phyloP scores from a whole-genome alignment of 2,797 vertebrate species.

The Sebastes hubbsi region DNA sequence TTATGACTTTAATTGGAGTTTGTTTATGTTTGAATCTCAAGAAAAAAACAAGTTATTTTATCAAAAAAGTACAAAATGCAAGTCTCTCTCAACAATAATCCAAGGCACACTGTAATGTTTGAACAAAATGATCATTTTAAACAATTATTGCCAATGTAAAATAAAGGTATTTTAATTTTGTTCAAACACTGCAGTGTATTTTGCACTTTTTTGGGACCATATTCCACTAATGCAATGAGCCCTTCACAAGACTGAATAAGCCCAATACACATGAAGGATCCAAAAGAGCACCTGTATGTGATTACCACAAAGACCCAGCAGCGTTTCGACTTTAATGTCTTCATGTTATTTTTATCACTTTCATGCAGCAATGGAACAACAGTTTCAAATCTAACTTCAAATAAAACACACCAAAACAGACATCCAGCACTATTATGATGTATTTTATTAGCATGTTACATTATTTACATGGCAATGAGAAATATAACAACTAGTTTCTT shows the following conservation, averaged over 20 bases:
- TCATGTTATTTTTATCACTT: not conserved
- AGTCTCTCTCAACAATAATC: too few species aligned
- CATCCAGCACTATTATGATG: not conserved
- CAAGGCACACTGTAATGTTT: too few species aligned
- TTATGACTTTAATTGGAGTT: not conserved
- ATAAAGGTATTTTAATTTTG: too few species aligned
- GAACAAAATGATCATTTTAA: too few species aligned
- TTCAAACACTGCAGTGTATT: too few species aligned
- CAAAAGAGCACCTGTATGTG: too few species aligned
- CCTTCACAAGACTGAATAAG: too few species aligned
- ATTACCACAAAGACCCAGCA: not conserved
- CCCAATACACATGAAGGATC: too few species aligned
- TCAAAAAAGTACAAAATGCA: not conserved
- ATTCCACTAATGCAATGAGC: too few species aligned
- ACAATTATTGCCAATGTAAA: too few species aligned
- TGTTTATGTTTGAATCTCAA: not conserved
- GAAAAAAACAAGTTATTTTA: not conserved
- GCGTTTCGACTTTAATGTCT: not conserved
- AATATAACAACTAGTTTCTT: not conserved
- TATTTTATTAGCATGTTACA: slow-evolving; percentile 36
- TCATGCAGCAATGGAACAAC: not conserved
- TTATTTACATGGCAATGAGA: not conserved
- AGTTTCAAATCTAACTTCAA: not conserved
- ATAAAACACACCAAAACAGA: slow-evolving; percentile 9
- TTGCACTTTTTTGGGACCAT: too few species aligned